Evolutionary conservation across 2,113 vertebrate species (phyloP), one percentile per base, ranked within the genome.

Genomic region (Micromys minutus): DNA sequence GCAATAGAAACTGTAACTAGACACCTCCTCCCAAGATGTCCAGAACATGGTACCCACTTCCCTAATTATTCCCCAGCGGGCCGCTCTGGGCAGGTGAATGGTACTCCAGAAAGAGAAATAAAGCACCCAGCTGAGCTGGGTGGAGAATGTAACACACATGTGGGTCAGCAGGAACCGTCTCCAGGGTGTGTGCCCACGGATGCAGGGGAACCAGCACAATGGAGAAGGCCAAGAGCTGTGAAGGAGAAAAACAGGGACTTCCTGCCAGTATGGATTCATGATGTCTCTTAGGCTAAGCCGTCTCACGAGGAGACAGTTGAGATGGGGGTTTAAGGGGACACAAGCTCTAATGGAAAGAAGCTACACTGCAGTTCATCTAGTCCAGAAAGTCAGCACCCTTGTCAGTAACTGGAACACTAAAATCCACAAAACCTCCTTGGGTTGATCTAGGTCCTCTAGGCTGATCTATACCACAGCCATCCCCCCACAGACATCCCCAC

Each of bases 361-460:
- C 16, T 34, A 45, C 42, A 47, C 42, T 12, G 26, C 74, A 96
- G 86, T 86, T 76, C 22, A 88, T 90, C 93, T 93, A 84, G 83
- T 95, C 85, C 3, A 4, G 76, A 47, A 97, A 96, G 85, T 74
- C 3, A 12, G 52, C 91, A 93, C 29, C 75, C 75, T 75, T 63
- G 79, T 94, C 97, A 94, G 96, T 74, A 96, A 95, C 90, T 63
- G 65, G 39, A 91, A 95, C 80, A 63, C 50, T 86, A 97, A 87
- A 90, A 95, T 93, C 96, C 84, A 97, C 96, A 97, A 45, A 97
- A 88, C 55, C 75, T 91, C 90, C 97, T 95, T 96, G 63, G 93
- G 94, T 90, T 97, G 96, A 98, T 98, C 96, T 96, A 65, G 97
- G 79, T 93, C 65, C 93, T 96, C 95, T 93, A 77, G 98, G 97